These are phyloP conservation scores for Chironomus tentans DNA, from an alignment of 2,888 invertebrate species.

Conservation along the genomic window DNA sequence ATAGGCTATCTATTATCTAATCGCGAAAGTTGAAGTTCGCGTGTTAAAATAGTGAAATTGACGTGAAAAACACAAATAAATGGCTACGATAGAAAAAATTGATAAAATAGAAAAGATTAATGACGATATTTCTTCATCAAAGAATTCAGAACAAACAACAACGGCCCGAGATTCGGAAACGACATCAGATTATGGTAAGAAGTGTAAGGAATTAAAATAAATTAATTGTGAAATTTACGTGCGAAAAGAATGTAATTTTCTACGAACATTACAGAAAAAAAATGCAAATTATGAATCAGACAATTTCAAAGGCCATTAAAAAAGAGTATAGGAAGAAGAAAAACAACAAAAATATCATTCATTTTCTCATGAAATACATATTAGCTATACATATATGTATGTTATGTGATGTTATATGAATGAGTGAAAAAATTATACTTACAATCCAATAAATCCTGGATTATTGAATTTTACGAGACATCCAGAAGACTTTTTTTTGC, in stretches of 20 bases:
- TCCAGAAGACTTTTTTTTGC: too few species aligned
- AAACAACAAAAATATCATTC: too few species aligned
- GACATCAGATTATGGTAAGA: constrained; percentile 9
- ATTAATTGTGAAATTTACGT: not conserved
- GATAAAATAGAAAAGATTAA: constrained; percentile 20
- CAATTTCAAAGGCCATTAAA: not conserved
- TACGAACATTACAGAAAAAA: not conserved
- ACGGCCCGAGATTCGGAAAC: not conserved
- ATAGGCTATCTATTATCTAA: constrained; percentile 7
- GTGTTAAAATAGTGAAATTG: constrained; percentile 4
- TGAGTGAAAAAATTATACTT: too few species aligned
- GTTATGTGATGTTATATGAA: too few species aligned
- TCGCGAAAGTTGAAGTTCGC: constrained; percentile 4
- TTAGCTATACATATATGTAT: too few species aligned
- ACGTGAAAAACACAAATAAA: constrained; percentile 11
- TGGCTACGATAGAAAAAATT: constrained; percentile 23
- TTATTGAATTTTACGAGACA: too few species aligned
- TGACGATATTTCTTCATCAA: constrained; percentile 9
- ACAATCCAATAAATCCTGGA: too few species aligned
- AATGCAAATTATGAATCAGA: constrained; percentile 17
- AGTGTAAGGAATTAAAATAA: not conserved
- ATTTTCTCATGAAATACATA: too few species aligned
- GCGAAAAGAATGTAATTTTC: not conserved
- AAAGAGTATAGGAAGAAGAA: too few species aligned
- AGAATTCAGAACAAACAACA: constrained; percentile 2